A percentile compares a stretch with the other conserved stretches of the same genome.
These are phyloP conservation scores for Drosophila hawaiiensis DNA, from an alignment of 2,888 invertebrate species.

Conservation along the genomic window DNA sequence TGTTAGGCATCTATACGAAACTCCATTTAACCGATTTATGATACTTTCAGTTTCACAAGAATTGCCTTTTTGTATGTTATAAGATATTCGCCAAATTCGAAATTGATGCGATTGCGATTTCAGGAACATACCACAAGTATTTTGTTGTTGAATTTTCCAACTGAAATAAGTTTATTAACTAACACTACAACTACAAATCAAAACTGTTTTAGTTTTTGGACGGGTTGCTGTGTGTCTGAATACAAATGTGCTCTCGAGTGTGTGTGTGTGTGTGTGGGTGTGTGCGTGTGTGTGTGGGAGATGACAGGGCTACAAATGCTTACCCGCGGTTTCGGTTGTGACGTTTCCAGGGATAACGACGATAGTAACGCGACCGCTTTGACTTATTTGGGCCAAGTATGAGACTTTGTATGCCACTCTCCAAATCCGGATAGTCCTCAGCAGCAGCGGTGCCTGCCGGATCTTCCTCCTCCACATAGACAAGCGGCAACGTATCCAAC, in stretches of 20 bases:
- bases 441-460: conserved; percentile 27
- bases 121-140: conserved; percentile 16
- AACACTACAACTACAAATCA: conserved; percentile 53
- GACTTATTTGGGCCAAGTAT: conserved; percentile 64
- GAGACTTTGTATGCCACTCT: conserved; percentile 49
- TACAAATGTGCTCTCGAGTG: conserved; percentile 1
- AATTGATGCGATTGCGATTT: conserved; percentile 21
- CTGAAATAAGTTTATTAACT: conserved; percentile 4
- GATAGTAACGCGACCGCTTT: conserved; percentile 87
- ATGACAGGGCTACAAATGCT: conserved; percentile 41
- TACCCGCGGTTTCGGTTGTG: conserved; percentile 86
- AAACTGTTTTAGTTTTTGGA: conserved; percentile 7
- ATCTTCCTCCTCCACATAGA: conserved; percentile 84
- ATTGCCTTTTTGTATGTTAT: background rate
- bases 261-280: background rate
- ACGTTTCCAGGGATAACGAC: conserved; percentile 88
- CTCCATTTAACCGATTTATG: background rate
- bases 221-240: conserved; percentile 15
- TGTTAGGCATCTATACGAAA: background rate
- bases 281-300: background rate
- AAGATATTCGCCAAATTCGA: background rate
- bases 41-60: background rate
- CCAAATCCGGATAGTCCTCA: conserved; percentile 62
- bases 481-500: conserved; percentile 82
- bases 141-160: background rate